A percentile compares a stretch with the other conserved stretches of the same genome.
These are phyloP conservation scores for Paratilapia polleni DNA, from an alignment of 2,113 vertebrate species.

Conservation along the genomic window DNA sequence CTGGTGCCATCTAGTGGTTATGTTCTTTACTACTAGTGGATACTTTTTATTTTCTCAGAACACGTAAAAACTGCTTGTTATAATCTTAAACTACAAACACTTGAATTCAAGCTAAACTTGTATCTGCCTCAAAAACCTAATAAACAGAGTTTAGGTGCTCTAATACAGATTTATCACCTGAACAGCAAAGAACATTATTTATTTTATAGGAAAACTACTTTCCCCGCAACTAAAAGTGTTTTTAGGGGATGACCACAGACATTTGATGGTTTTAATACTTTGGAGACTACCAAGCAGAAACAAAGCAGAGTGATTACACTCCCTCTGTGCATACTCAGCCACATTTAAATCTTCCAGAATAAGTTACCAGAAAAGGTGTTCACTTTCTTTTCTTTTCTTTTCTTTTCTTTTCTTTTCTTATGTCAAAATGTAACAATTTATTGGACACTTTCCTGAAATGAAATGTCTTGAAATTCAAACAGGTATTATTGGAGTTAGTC, in stretches of 20 bases:
- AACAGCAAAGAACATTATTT: neutral
- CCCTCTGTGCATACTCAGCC: neutral
- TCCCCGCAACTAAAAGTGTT: neutral
- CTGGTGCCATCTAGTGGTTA: constrained; percentile 14
- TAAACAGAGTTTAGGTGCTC: no score
- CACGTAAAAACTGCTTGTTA: no score
- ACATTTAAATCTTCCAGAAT: neutral
- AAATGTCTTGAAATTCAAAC: neutral
- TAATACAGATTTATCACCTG: no score
- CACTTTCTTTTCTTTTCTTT: neutral
- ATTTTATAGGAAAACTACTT: no score
- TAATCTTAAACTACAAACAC: no score
- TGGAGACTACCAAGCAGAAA: neutral
- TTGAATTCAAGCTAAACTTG: no score
- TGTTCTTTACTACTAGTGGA: neutral
- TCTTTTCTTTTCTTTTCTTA: neutral
- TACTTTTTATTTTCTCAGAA: no score
- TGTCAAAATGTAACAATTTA: neutral
- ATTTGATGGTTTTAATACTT: neutral
- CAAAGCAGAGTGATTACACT: neutral
- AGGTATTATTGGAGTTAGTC: neutral
- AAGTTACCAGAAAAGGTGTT: neutral
- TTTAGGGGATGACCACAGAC: neutral
- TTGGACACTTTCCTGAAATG: neutral
- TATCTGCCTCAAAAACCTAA: no score